phyloP scores from a whole-genome alignment of 2,888 invertebrate species.

The Drosophila koepferae region DNA sequence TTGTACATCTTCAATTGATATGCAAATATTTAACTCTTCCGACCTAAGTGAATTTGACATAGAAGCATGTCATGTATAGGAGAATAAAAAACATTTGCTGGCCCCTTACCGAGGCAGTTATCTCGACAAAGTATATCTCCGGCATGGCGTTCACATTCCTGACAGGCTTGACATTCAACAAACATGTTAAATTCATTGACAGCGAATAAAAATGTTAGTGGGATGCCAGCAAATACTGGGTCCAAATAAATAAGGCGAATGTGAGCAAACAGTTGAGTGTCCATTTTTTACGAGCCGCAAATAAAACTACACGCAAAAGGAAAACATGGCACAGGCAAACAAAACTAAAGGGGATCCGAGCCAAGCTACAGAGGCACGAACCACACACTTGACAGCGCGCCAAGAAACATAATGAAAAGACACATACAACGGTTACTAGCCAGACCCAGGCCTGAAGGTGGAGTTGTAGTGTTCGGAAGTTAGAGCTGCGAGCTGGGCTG shows the following conservation, averaged over 20 bases:
- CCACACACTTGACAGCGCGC: conserved; percentile 69
- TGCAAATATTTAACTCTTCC: conserved; percentile 32
- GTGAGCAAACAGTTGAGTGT: conserved; percentile 72
- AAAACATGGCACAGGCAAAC: conserved; percentile 62
- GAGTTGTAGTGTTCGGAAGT: not conserved
- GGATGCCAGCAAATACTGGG: conserved; percentile 56
- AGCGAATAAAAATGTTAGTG: conserved; percentile 83
- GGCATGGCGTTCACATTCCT: conserved; percentile 30
- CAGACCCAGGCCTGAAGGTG: not conserved
- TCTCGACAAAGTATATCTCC: conserved; percentile 17
- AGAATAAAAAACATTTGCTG: conserved; percentile 7
- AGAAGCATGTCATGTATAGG: conserved; percentile 3
- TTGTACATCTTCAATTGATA: conserved; percentile 28
- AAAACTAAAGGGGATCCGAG: conserved; percentile 51
- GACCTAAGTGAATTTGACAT: conserved; percentile 1
- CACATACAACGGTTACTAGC: conserved; percentile 20
- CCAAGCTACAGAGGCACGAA: conserved; percentile 44
- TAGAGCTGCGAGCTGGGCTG: conserved; percentile 2
- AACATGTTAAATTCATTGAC: conserved; percentile 82
- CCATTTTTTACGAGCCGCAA: conserved; percentile 74
- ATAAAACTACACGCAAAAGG: conserved; percentile 64
- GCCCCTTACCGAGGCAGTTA: conserved; percentile 6
- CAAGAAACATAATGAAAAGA: conserved; percentile 65
- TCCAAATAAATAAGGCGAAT: conserved; percentile 64
- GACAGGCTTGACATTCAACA: conserved; percentile 49